phyloP scores from a whole-genome alignment of 2,888 invertebrate genomes.

The Helicoverpa assulta region DNA sequence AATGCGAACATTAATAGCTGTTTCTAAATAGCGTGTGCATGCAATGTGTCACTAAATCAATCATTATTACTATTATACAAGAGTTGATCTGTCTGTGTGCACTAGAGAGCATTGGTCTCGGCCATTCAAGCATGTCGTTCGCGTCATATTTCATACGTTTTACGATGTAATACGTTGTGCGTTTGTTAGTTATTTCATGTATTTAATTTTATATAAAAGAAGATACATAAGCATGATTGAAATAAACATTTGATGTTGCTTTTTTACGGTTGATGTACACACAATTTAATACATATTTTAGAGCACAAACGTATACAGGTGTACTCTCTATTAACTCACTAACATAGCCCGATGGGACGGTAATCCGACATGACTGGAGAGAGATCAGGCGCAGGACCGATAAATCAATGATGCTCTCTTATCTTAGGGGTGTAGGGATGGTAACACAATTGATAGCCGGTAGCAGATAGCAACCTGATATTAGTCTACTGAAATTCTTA shows the following conservation, averaged over 20 bases:
- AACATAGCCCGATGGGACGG: too few species aligned
- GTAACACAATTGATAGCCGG: background rate
- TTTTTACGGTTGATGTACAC: too few species aligned
- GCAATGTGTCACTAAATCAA: conserved; percentile 32
- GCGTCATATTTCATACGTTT: conserved; percentile 34
- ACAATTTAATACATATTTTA: too few species aligned
- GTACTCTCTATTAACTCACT: too few species aligned
- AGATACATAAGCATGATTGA: too few species aligned
- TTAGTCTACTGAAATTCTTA: background rate
- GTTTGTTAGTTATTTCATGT: conserved; percentile 26
- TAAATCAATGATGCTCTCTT: background rate
- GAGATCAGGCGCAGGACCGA: too few species aligned
- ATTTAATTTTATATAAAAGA: conserved; percentile 14
- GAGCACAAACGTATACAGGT: too few species aligned
- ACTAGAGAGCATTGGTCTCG: conserved; percentile 34
- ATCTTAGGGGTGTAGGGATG: conserved; percentile 7
- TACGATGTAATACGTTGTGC: conserved; percentile 18
- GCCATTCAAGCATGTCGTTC: conserved; percentile 14
- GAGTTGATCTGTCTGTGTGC: conserved; percentile 30
- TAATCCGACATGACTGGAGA: too few species aligned
- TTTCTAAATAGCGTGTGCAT: conserved; percentile 22
- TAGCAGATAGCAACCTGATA: background rate
- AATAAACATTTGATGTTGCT: too few species aligned
- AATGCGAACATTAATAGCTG: conserved; percentile 3
- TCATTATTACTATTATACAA: conserved; percentile 12